phyloP scores from a whole-genome alignment of 2,113 vertebrate genomes.

The Neopipo cinnamomea region DNA sequence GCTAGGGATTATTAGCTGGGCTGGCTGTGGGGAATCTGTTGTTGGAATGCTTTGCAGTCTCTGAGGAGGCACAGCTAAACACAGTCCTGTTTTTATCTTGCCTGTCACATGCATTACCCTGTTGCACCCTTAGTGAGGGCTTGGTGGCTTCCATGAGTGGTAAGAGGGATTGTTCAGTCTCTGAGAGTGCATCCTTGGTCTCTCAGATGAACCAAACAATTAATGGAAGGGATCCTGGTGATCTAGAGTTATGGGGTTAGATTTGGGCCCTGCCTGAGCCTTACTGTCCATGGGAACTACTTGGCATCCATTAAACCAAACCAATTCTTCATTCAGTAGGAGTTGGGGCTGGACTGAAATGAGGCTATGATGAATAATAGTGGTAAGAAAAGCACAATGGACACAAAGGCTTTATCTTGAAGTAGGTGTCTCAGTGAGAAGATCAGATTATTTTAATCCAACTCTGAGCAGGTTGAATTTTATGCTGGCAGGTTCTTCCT shows the following conservation, averaged over 20 bases:
- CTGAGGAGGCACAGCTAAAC: background rate
- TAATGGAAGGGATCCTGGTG: background rate
- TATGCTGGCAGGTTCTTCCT: background rate
- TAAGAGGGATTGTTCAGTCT: background rate
- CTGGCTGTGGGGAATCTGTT: background rate
- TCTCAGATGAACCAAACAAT: background rate
- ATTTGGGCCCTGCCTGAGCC: background rate
- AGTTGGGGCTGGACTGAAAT: background rate
- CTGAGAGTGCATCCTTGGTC: background rate
- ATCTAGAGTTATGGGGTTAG: background rate
- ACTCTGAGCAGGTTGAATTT: background rate
- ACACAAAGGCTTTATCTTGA: background rate
- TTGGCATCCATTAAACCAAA: background rate
- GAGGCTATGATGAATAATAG: background rate
- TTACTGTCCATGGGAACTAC: background rate
- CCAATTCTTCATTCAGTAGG: background rate
- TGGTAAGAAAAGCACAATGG: background rate
- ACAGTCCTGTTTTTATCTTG: background rate
- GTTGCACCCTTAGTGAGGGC: background rate
- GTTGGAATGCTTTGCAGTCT: background rate
- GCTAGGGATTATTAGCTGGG: background rate
- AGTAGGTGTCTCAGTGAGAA: background rate
- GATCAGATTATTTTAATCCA: background rate
- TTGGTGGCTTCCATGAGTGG: background rate
- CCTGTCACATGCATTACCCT: background rate